Conservation (phyloP, 2,888 invertebrate species). For the Tenthredo mesomela region DNA sequence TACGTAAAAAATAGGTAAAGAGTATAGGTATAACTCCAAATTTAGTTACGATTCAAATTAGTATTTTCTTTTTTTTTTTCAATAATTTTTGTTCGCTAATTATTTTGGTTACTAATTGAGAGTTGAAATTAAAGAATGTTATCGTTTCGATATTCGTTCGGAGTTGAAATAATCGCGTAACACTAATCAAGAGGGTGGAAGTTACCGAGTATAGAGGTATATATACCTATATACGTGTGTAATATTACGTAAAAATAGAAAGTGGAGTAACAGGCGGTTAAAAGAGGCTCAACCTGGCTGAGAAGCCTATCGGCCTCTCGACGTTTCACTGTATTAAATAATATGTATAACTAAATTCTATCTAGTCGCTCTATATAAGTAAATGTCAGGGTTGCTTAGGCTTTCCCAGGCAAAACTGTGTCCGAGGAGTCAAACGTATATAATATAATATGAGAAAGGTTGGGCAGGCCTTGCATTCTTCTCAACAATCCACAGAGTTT, state of each 20-base stretch:
- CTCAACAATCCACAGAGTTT: background rate
- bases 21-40: background rate
- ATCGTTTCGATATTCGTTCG: background rate
- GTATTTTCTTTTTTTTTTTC: background rate
- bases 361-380: conserved; percentile 58
- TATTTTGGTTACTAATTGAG: background rate
- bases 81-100: background rate
- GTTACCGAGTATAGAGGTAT: background rate
- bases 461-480: conserved; percentile 40
- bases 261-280: conserved; percentile 62
- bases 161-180: conserved; percentile 6
- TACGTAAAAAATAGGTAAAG: background rate
- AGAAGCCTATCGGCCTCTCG: conserved; percentile 39
- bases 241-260: conserved; percentile 66
- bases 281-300: conserved; percentile 55
- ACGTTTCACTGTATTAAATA: conserved; percentile 12
- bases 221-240: background rate
- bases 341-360: conserved; percentile 52
- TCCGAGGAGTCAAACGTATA: conserved; percentile 21
- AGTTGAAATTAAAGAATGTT: background rate
- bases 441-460: conserved; percentile 12
- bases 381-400: conserved; percentile 63
- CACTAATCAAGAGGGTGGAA: conserved; percentile 3
- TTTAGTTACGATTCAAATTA: background rate
- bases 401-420: conserved; percentile 32